phyloP scores from a whole-genome alignment of 2,888 invertebrate species.

The Timema podura region DNA sequence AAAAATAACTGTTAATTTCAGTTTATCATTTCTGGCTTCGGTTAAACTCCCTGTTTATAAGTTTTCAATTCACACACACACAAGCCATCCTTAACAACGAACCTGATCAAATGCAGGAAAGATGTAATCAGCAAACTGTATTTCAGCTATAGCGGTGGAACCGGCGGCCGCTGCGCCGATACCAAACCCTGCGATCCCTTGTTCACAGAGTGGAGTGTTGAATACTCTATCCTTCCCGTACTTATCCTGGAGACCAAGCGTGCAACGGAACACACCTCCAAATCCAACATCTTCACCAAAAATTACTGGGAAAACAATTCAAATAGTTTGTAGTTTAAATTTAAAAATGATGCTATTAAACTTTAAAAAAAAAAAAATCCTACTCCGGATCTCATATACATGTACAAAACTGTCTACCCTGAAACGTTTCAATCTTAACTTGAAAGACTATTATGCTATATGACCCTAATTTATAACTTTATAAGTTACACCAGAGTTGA shows the following conservation, averaged over 20 bases:
- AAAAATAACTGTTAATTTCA: too few species aligned
- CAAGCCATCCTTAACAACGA: constrained; percentile 18
- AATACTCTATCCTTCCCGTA: constrained; percentile 92
- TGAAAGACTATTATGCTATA: too few species aligned
- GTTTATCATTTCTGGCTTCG: background rate
- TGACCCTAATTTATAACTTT: too few species aligned
- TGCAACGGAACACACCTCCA: constrained; percentile 97
- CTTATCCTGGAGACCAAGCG: constrained; percentile 86
- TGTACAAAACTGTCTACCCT: too few species aligned
- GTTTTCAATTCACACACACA: background rate
- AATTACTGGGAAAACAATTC: too few species aligned
- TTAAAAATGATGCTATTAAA: too few species aligned
- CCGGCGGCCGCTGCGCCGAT: constrained; percentile 90
- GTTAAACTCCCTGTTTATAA: background rate
- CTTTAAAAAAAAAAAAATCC: too few species aligned
- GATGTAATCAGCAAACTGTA: constrained; percentile 99
- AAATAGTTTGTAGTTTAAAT: too few species aligned
- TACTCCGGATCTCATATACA: too few species aligned
- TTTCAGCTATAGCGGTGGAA: constrained; percentile 94
- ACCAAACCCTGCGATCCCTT: constrained; percentile 96
- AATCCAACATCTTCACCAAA: constrained; percentile 99
- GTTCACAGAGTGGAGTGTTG: constrained; percentile 94
- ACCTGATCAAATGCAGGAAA: constrained; percentile 99
- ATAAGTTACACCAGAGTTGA: background rate
- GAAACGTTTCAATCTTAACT: too few species aligned